Evolutionary conservation across 2,888 invertebrate species (phyloP).

Genomic region (Leptopterna dolabrata): DNA sequence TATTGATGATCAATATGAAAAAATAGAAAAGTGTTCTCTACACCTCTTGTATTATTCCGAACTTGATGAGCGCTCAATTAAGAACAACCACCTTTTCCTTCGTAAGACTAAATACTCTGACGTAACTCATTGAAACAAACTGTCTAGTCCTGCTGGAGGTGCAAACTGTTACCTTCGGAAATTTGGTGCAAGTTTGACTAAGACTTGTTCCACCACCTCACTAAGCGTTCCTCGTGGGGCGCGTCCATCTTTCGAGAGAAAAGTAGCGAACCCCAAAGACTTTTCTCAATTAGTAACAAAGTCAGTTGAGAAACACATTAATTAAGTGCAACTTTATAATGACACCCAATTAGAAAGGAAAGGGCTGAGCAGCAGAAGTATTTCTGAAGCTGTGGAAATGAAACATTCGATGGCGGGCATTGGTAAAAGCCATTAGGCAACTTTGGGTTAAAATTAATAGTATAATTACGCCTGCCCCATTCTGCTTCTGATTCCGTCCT

Average conservation of each 20-base stretch:
- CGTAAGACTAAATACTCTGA: no score
- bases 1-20: no score
- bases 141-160: neutral
- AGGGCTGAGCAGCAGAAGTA: conserved; percentile 25
- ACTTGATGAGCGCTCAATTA: no score
- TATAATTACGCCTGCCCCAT: conserved; percentile 43
- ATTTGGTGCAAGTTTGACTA: neutral
- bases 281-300: conserved; percentile 51
- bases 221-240: neutral
- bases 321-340: conserved; percentile 50
- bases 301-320: conserved; percentile 46
- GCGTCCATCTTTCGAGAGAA: conserved; percentile 5
- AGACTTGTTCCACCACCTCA: neutral
- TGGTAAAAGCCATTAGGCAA: conserved; percentile 51
- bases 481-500: conserved; percentile 25
- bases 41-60: no score
- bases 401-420: conserved; percentile 42
- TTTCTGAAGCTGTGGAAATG: conserved; percentile 45
- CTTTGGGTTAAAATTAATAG: conserved; percentile 51
- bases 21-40: no score
- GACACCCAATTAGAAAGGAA: conserved; percentile 47
- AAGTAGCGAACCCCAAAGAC: conserved; percentile 20
- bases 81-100: no score
- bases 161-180: neutral
- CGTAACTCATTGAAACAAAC: neutral